These are phyloP conservation scores for Stichopus horrens DNA, from an alignment of 53 echinoderm and acorn worm species.

Conservation along the genomic window DNA sequence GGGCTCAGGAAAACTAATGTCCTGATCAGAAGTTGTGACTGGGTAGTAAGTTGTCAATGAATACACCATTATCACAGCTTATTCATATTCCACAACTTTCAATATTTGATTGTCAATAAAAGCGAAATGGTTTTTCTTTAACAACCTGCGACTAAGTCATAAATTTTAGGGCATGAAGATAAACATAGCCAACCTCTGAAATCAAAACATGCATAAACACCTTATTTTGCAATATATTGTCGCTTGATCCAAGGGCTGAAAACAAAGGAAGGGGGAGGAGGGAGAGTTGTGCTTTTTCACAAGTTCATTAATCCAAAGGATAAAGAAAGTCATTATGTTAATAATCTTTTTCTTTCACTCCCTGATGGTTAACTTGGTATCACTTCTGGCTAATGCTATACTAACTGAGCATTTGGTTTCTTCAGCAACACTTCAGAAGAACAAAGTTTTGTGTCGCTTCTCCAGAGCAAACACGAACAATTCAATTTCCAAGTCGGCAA, in stretches of 20 bases:
- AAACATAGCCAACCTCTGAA: background rate
- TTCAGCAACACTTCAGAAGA: background rate
- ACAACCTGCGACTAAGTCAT: background rate
- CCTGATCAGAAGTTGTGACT: background rate
- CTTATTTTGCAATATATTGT: background rate
- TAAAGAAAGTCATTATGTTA: background rate
- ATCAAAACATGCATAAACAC: background rate
- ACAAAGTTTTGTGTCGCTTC: background rate
- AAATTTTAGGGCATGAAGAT: background rate
- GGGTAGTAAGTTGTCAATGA: background rate
- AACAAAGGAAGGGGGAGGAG: background rate
- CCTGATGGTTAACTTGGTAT: background rate
- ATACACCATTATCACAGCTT: background rate
- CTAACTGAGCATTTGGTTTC: background rate
- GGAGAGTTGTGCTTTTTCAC: background rate
- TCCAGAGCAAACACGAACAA: background rate
- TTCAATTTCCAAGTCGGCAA: background rate
- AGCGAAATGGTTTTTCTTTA: background rate
- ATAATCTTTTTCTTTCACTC: background rate
- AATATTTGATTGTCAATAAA: background rate
- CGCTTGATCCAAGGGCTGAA: background rate
- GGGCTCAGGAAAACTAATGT: background rate
- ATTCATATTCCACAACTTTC: background rate
- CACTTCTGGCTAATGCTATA: too few species aligned
- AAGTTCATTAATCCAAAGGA: background rate